Percentiles rank a stretch among this genome's conserved stretches.
Evolutionary conservation across 2,113 vertebrate genomes (phyloP).

Genomic region (Cephalopholis sonnerati): DNA sequence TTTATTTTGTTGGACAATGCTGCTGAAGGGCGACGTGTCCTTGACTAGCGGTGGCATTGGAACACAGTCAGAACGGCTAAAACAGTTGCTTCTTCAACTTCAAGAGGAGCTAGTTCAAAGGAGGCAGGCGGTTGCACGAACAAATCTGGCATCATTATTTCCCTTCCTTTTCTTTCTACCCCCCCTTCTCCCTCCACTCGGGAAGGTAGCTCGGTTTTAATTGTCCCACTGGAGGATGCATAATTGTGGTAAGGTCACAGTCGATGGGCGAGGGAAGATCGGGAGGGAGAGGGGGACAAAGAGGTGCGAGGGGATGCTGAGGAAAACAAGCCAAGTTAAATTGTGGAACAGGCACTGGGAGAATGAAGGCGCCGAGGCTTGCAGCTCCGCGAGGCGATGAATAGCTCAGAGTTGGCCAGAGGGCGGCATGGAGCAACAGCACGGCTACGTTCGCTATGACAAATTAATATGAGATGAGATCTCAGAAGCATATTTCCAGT

Average conservation of each 20-base stretch:
- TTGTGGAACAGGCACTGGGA: conserved; percentile 51
- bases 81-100: conserved; percentile 50
- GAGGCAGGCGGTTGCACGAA: conserved; percentile 56
- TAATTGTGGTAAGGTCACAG: conserved; percentile 74
- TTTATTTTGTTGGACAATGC: conserved; percentile 52
- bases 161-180: conserved; percentile 6
- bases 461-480: conserved; percentile 79
- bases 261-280: conserved; percentile 32
- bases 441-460: conserved; percentile 59
- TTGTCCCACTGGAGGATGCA: conserved; percentile 80
- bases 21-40: conserved; percentile 71
- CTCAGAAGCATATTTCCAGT: conserved; percentile 68
- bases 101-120: conserved; percentile 70
- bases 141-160: conserved; percentile 75
- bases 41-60: conserved; percentile 65
- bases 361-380: conserved; percentile 35
- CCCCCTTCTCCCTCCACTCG: background rate
- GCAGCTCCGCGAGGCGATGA: conserved; percentile 42
- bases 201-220: conserved; percentile 75
- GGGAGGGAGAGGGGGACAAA: conserved; percentile 30
- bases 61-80: conserved; percentile 41
- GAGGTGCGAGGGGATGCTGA: conserved; percentile 25
- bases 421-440: conserved; percentile 57
- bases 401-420: conserved; percentile 62
- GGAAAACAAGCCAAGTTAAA: conserved; percentile 65